Evolutionary conservation across 2,888 invertebrate genomes (phyloP).

Genomic region (Melanotus villosus): DNA sequence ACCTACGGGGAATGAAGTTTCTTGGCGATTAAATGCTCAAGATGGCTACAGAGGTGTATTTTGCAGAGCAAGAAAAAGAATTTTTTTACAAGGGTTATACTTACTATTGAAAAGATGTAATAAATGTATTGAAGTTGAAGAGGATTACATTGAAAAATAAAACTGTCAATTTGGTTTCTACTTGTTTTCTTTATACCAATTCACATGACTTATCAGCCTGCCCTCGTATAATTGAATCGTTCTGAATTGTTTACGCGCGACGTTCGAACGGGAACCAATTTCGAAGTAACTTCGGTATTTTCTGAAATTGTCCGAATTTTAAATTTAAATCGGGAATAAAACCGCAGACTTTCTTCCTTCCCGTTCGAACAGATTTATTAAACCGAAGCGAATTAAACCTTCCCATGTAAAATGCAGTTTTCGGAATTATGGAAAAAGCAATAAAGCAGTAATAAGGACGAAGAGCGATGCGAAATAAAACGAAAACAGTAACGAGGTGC

Average conservation of each 20-base stretch:
- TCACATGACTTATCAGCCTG: no score
- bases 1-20: no score
- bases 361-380: neutral
- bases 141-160: no score
- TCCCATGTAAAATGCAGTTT: slow-evolving; percentile 1
- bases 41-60: no score
- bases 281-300: slow-evolving; percentile 16
- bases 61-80: no score
- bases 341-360: no score
- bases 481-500: slow-evolving; percentile 54
- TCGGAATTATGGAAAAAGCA: slow-evolving; percentile 22
- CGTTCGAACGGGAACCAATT: slow-evolving; percentile 18
- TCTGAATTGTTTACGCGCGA: slow-evolving; percentile 30
- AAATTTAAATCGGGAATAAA: slow-evolving; percentile 25
- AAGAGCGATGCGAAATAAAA: slow-evolving; percentile 23
- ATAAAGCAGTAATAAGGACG: slow-evolving; percentile 19
- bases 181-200: no score
- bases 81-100: no score
- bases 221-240: slow-evolving; percentile 41
- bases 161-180: no score
- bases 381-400: slow-evolving; percentile 12
- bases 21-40: no score
- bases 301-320: slow-evolving; percentile 22
- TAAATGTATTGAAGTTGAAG: no score
- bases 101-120: no score